These are phyloP conservation scores for Nycticorax nycticorax DNA, from an alignment of 2,113 vertebrate genomes.

Conservation along the genomic window DNA sequence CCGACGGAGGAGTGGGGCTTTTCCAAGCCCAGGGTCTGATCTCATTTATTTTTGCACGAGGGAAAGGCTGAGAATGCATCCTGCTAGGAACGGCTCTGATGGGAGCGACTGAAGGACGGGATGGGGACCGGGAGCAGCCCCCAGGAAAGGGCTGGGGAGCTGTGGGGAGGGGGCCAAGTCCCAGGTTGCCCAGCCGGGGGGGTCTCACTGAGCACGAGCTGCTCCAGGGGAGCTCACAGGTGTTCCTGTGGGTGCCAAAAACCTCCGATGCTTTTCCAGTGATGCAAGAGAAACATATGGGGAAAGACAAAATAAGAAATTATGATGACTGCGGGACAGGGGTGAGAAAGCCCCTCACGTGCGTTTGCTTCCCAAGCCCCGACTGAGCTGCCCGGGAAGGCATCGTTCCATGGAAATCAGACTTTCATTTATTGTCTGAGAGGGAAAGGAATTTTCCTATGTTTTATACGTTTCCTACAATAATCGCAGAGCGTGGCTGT, in stretches of 20 bases:
- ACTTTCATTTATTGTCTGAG: constrained; percentile 63
- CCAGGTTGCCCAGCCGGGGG: neutral
- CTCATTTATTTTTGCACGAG: neutral
- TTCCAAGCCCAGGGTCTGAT: neutral
- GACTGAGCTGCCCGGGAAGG: constrained; percentile 16
- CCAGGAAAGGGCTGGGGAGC: neutral
- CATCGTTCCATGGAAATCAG: constrained; percentile 58
- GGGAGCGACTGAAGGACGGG: neutral
- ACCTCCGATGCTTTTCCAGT: constrained; percentile 37
- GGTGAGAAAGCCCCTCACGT: constrained; percentile 39
- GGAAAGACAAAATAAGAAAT: constrained; percentile 58
- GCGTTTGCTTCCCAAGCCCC: constrained; percentile 21
- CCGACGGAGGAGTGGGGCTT: neutral
- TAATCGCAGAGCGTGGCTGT: constrained; percentile 21
- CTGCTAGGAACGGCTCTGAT: neutral
- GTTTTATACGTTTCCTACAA: constrained; percentile 65
- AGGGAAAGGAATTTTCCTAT: constrained; percentile 61
- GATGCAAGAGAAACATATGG: constrained; percentile 35
- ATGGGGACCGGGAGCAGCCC: neutral
- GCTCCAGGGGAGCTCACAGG: neutral
- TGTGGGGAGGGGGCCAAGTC: neutral
- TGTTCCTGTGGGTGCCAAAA: constrained; percentile 53
- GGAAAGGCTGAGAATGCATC: neutral
- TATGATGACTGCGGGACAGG: neutral
- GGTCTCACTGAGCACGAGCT: neutral